Evolutionary conservation across 2,797 vertebrate species (phyloP).

Genomic region (Staurois parvus): DNA sequence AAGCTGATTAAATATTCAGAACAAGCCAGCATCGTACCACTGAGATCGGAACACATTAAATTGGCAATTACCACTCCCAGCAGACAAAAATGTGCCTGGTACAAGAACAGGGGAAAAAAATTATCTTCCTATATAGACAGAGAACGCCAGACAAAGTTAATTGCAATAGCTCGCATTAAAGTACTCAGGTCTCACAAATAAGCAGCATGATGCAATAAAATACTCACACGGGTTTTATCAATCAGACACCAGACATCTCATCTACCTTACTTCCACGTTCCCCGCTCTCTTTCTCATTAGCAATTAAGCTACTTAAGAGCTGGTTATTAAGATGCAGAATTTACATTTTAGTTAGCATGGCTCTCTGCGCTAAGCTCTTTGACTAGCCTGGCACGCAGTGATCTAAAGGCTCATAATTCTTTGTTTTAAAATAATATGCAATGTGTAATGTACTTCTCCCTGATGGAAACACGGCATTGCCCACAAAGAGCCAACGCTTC

Average conservation of each 20-base stretch:
- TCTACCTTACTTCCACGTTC: conserved; percentile 2
- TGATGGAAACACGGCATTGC: background rate
- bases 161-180: conserved; percentile 36
- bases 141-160: conserved; percentile 36
- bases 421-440: background rate
- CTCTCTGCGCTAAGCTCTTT: background rate
- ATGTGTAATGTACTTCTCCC: background rate
- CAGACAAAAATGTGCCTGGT: conserved; percentile 42
- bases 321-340: conserved; percentile 28
- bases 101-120: conserved; percentile 18
- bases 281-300: conserved; percentile 30
- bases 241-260: conserved; percentile 36
- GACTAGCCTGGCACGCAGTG: background rate
- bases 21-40: conserved; percentile 12
- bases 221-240: conserved; percentile 54
- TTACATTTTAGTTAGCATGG: conserved; percentile 4
- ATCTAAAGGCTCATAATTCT: background rate
- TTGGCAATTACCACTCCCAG: conserved; percentile 49
- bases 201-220: conserved; percentile 46
- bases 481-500: too few relatives aligned
- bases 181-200: conserved; percentile 40
- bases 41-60: conserved; percentile 36
- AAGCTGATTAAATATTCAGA: conserved; percentile 44
- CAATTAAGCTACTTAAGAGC: conserved; percentile 27
- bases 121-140: conserved; percentile 14